Conservation (phyloP, 2,113 vertebrate genomes). For the Scartelaos histophorus region DNA sequence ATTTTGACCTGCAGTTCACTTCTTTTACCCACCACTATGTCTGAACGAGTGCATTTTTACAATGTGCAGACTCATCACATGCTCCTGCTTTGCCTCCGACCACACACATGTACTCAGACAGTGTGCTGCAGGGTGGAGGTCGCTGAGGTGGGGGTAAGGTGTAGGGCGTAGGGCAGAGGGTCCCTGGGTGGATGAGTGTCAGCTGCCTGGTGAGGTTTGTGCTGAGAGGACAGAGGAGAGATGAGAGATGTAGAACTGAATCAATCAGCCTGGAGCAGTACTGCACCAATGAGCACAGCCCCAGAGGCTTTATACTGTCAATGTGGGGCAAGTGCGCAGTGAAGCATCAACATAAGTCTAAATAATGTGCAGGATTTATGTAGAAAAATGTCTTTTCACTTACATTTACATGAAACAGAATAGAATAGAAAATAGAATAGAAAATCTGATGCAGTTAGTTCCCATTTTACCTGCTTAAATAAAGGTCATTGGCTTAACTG, state of each 20-base stretch:
- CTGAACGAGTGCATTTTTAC: constrained; percentile 7
- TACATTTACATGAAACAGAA: too few species aligned
- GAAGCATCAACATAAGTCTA: neutral
- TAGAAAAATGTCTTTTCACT: too few species aligned
- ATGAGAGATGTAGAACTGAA: constrained; percentile 13
- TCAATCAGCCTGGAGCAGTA: constrained; percentile 33
- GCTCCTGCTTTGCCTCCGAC: constrained; percentile 6
- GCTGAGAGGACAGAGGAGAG: constrained; percentile 18
- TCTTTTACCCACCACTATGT: neutral
- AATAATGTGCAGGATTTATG: neutral
- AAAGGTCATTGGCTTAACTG: too few species aligned
- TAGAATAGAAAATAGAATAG: too few species aligned
- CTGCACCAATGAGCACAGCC: neutral
- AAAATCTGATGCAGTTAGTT: too few species aligned
- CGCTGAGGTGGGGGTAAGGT: neutral
- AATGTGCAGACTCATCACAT: constrained; percentile 24
- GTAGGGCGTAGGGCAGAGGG: neutral
- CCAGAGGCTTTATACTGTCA: constrained; percentile 1
- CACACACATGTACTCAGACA: neutral
- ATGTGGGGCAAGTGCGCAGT: neutral
- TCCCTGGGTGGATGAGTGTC: constrained; percentile 16
- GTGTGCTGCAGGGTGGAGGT: neutral
- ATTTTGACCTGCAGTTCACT: neutral
- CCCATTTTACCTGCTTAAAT: too few species aligned
- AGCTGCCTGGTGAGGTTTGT: constrained; percentile 34